Evolutionary conservation across 2,113 vertebrate genomes (phyloP).

Genomic region (Todiramphus saurophagus): DNA sequence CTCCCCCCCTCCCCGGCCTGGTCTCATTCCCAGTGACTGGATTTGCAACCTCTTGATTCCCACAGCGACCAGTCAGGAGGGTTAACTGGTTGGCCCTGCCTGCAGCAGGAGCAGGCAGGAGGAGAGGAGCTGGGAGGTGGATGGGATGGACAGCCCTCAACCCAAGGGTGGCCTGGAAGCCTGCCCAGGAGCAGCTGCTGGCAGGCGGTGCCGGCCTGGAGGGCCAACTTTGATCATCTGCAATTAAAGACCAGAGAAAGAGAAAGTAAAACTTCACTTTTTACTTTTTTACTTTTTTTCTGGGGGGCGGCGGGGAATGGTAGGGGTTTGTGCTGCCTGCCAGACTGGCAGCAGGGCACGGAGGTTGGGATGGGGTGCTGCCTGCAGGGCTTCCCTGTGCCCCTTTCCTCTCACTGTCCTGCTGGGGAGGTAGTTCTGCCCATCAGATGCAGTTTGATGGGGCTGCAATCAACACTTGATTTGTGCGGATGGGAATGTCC

Average conservation of each 20-base stretch:
- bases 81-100: neutral
- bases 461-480: neutral
- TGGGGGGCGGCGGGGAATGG: fast-evolving
- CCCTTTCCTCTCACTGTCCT: neutral
- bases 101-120: neutral
- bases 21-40: neutral
- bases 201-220: neutral
- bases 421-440: neutral
- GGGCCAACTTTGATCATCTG: conserved; percentile 39
- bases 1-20: neutral
- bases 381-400: fast-evolving
- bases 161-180: conserved; percentile 5
- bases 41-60: neutral
- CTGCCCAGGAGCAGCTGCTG: conserved; percentile 26
- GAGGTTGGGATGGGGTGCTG: neutral
- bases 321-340: neutral
- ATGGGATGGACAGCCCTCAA: neutral
- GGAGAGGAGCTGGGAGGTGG: neutral
- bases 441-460: fast-evolving
- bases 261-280: conserved; percentile 39
- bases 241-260: conserved; percentile 27
- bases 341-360: fast-evolving
- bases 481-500: neutral
- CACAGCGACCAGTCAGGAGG: neutral
- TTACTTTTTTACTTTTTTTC: neutral